Conservation (phyloP, 1,140 invertebrate genomes). For the Planococcus citri region DNA sequence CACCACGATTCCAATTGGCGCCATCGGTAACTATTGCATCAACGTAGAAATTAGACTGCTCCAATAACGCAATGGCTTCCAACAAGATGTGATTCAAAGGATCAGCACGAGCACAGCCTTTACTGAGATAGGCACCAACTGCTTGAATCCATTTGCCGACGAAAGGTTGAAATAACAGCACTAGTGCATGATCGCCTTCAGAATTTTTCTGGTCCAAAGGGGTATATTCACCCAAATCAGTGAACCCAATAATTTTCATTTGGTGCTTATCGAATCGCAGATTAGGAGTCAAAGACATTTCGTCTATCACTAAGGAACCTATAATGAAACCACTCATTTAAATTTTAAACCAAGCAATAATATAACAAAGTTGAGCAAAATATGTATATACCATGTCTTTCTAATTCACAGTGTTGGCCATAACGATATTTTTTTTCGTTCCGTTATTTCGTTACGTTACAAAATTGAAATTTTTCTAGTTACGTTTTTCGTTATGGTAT, state of each 20-base stretch:
- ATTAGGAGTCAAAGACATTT: conserved; percentile 18
- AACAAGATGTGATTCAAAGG: background rate
- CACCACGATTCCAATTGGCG: conserved; percentile 26
- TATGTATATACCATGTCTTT: too few species aligned
- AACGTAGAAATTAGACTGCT: conserved; percentile 22
- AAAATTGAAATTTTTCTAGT: too few species aligned
- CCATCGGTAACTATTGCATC: conserved; percentile 26
- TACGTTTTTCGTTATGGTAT: too few species aligned
- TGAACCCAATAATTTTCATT: conserved; percentile 23
- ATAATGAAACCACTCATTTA: background rate
- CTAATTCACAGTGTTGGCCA: too few species aligned
- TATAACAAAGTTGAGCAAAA: too few species aligned
- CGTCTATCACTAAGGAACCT: background rate
- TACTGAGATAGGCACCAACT: conserved; percentile 10
- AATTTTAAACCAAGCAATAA: background rate
- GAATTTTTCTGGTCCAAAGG: background rate
- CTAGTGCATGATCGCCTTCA: conserved; percentile 5
- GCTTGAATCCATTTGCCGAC: conserved; percentile 21
- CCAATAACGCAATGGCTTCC: conserved; percentile 18
- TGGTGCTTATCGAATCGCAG: conserved; percentile 22
- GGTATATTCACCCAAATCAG: conserved; percentile 13
- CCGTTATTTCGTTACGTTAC: too few species aligned
- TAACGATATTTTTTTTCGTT: too few species aligned
- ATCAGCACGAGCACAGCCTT: background rate
- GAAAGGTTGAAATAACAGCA: conserved; percentile 21